Evolutionary conservation across 2,797 vertebrate species (phyloP).

Genomic region (Myotis myotis): DNA sequence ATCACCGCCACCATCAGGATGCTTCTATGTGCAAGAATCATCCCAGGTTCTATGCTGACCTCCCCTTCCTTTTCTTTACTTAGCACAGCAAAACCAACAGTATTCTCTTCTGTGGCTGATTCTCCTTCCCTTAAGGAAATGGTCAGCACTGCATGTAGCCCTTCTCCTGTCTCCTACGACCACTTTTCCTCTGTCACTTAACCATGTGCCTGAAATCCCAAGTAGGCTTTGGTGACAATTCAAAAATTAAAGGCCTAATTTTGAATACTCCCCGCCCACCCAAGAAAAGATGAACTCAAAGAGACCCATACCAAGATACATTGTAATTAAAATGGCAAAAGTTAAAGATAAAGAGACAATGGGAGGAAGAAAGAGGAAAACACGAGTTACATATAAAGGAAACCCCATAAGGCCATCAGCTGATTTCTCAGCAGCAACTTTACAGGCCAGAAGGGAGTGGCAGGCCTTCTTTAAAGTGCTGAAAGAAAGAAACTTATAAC

Average conservation of each 20-base stretch:
- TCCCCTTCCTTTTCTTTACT: slow-evolving; percentile 82
- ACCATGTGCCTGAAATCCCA: not conserved
- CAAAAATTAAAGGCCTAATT: slow-evolving; percentile 3
- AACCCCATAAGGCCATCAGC: too few relatives aligned
- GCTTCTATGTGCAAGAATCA: slow-evolving; percentile 52
- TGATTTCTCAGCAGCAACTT: too few relatives aligned
- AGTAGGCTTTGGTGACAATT: not conserved
- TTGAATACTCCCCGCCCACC: not conserved
- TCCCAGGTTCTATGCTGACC: slow-evolving; percentile 75
- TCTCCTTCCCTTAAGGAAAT: slow-evolving; percentile 67
- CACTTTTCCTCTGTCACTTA: not conserved
- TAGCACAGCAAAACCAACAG: slow-evolving; percentile 68
- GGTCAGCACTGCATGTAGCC: rapidly evolving
- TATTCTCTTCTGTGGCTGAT: slow-evolving; percentile 79
- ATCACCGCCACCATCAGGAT: slow-evolving; percentile 76
- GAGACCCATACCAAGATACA: too few relatives aligned
- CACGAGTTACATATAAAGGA: too few relatives aligned
- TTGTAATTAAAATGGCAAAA: too few relatives aligned
- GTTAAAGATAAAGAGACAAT: too few relatives aligned
- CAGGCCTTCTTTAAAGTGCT: too few relatives aligned
- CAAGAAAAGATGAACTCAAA: too few relatives aligned
- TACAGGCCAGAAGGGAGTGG: too few relatives aligned
- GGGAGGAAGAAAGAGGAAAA: too few relatives aligned
- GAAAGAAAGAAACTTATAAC: too few relatives aligned
- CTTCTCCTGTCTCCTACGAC: not conserved